These are phyloP conservation scores for Stramonita haemastoma DNA, from an alignment of 2,888 invertebrate genomes.

Conservation along the genomic window DNA sequence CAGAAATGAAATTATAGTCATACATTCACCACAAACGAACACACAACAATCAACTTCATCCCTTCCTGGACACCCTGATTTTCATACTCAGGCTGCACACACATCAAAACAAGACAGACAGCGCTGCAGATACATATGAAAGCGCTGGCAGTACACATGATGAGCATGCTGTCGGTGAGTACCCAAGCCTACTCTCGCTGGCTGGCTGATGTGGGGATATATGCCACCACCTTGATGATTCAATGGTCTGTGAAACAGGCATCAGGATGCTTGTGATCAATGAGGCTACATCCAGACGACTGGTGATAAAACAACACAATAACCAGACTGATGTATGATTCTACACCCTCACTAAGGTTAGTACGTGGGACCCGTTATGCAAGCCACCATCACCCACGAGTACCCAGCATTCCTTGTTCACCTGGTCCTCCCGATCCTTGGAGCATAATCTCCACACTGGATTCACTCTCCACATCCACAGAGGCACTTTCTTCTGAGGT, in stretches of 20 bases:
- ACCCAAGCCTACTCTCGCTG: background rate
- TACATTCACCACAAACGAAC: background rate
- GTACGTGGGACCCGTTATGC: constrained; percentile 40
- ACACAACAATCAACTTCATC: too few relatives aligned
- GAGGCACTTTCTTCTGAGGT: background rate
- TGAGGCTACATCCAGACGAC: background rate
- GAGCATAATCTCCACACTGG: background rate
- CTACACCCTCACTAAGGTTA: constrained; percentile 41
- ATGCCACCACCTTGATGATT: background rate
- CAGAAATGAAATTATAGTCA: background rate
- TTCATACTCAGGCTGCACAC: background rate
- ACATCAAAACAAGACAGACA: background rate
- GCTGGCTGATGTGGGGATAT: background rate
- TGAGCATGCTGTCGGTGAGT: background rate
- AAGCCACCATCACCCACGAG: constrained; percentile 38
- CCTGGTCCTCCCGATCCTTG: constrained; percentile 35
- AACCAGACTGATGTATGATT: background rate
- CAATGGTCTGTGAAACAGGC: background rate
- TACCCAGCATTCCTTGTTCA: constrained; percentile 37
- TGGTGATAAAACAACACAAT: background rate
- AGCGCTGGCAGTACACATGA: background rate
- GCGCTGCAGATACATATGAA: background rate
- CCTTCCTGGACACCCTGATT: too few relatives aligned
- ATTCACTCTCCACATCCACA: background rate
- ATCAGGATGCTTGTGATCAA: background rate